A percentile compares a stretch with the other conserved stretches of the same genome.
Evolutionary conservation across 2,113 vertebrate genomes (phyloP).

Genomic region (Parus major): DNA sequence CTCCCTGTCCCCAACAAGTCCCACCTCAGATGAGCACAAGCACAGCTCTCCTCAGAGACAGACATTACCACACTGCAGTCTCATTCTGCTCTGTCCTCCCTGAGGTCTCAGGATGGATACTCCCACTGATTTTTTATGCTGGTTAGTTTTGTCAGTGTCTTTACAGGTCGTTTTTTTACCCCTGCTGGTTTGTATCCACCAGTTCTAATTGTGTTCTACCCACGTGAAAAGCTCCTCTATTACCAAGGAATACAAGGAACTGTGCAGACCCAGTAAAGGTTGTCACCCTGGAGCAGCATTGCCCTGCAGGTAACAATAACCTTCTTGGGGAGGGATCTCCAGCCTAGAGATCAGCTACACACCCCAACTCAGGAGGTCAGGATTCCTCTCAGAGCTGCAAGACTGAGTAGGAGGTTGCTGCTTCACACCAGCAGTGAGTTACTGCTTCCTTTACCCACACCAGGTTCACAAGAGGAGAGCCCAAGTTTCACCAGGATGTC

Average conservation of each 20-base stretch:
- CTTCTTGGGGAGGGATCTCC: background rate
- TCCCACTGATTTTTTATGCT: background rate
- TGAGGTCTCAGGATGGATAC: background rate
- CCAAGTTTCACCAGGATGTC: background rate
- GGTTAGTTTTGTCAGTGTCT: background rate
- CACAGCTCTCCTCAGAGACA: background rate
- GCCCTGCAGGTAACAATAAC: background rate
- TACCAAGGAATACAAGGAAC: background rate
- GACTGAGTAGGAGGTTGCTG: background rate
- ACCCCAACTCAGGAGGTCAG: background rate
- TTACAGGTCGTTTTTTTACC: background rate
- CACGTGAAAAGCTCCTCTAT: background rate
- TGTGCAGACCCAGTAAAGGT: background rate
- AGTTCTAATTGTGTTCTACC: background rate
- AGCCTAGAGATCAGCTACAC: fast-evolving
- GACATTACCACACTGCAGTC: background rate
- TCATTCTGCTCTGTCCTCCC: background rate
- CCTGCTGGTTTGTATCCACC: background rate
- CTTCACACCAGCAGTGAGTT: background rate
- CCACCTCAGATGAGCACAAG: background rate
- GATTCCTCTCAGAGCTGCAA: background rate
- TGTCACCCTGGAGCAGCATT: background rate
- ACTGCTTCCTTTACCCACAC: background rate
- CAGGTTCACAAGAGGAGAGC: fast-evolving
- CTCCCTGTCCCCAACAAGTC: background rate